Conservation (phyloP, 30 jellyfish, hydroid and myxozoan species). For the Sanderia malayensis region DNA sequence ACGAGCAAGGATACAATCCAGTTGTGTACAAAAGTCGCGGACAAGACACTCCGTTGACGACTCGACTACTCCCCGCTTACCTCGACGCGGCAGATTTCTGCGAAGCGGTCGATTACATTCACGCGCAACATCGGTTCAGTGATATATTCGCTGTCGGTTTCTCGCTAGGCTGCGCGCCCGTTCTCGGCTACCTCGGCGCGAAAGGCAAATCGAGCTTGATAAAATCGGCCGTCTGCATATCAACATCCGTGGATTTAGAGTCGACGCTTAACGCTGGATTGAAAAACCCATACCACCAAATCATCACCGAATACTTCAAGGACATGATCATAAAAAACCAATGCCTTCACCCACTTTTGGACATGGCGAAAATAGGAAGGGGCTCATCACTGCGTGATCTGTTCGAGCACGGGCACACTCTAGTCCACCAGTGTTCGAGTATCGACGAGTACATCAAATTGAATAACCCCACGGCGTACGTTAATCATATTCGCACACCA, state of each 20-base stretch:
- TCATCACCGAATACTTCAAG: conserved; percentile 17
- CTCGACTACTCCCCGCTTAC: conserved; percentile 31
- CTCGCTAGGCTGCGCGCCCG: conserved; percentile 59
- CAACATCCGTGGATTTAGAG: conserved; percentile 40
- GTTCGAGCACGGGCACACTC: conserved; percentile 6
- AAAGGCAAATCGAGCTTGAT: conserved; percentile 52
- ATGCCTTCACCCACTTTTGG: conserved; percentile 5
- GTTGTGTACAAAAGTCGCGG: conserved; percentile 67
- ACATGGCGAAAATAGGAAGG: background rate
- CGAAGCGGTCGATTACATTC: conserved; percentile 65
- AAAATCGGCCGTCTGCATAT: conserved; percentile 51
- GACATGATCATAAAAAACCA: conserved; percentile 9
- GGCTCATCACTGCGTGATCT: conserved; percentile 12
- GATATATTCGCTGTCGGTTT: conserved; percentile 49
- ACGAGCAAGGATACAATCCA: conserved; percentile 48
- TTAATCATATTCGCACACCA: conserved; percentile 48
- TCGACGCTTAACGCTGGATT: conserved; percentile 30
- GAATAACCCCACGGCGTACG: conserved; percentile 29
- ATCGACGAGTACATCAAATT: conserved; percentile 38
- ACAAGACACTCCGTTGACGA: conserved; percentile 47
- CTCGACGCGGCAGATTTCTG: conserved; percentile 51
- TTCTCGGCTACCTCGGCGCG: conserved; percentile 46
- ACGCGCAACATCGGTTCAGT: conserved; percentile 45
- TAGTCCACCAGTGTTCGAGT: conserved; percentile 14
- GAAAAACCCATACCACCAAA: conserved; percentile 28